phyloP scores from a whole-genome alignment of 2,113 vertebrate species.

The Heterotis niloticus region DNA sequence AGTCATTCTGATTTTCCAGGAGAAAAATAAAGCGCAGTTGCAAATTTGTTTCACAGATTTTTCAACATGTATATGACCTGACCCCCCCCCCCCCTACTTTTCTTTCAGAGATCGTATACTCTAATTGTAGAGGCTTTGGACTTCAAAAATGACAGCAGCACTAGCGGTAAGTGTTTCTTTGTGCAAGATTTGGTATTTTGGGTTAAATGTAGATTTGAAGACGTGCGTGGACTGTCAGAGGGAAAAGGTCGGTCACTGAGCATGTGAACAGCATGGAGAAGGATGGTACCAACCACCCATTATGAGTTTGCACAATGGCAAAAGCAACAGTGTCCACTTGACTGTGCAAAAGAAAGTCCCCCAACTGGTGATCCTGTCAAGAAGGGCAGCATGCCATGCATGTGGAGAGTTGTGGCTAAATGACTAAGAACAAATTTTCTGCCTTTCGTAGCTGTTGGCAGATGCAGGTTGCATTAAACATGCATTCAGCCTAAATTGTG shows the following conservation, averaged over 20 bases:
- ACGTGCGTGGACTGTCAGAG: background rate
- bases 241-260: background rate
- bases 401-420: slow-evolving; percentile 33
- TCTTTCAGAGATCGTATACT: slow-evolving; percentile 79
- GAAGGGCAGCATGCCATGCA: slow-evolving; percentile 46
- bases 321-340: background rate
- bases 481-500: slow-evolving; percentile 29
- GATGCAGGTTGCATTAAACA: slow-evolving; percentile 28
- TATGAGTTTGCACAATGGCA: too few relatives aligned
- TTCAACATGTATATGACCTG: background rate
- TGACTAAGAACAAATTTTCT: slow-evolving; percentile 39
- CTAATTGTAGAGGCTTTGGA: slow-evolving; percentile 86
- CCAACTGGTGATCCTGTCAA: slow-evolving; percentile 45
- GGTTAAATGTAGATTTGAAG: background rate
- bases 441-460: slow-evolving; percentile 39
- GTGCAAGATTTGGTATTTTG: background rate
- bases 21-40: background rate
- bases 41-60: background rate
- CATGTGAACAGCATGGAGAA: background rate
- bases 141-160: slow-evolving; percentile 77
- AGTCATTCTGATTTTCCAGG: background rate
- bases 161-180: slow-evolving; percentile 71
- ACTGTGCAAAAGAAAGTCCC: slow-evolving; percentile 35
- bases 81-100: slow-evolving; percentile 11
- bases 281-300: background rate